phyloP scores from a whole-genome alignment of 2,113 vertebrate genomes.

The Picathartes gymnocephalus region DNA sequence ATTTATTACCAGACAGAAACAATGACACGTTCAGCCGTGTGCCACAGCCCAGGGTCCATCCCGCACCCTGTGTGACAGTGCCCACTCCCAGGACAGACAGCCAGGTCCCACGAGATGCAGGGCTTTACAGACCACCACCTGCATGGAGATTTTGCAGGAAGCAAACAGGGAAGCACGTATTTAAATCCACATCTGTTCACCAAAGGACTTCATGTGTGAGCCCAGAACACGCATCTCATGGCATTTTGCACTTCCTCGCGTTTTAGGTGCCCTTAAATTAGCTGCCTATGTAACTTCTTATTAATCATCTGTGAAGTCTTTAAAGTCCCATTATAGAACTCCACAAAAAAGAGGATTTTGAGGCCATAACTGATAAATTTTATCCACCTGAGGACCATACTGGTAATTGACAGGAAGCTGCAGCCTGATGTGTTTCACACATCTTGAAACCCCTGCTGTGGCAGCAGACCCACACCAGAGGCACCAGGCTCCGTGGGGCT shows the following conservation, averaged over 20 bases:
- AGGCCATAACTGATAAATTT: background rate
- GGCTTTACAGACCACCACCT: background rate
- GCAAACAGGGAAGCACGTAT: background rate
- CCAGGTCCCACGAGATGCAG: background rate
- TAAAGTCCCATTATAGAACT: background rate
- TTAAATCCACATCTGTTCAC: background rate
- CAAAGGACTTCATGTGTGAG: background rate
- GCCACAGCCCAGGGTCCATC: background rate
- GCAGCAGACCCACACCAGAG: background rate
- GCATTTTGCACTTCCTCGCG: background rate
- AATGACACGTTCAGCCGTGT: background rate
- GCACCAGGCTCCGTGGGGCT: background rate
- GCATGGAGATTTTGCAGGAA: background rate
- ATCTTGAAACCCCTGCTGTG: background rate
- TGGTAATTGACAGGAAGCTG: background rate
- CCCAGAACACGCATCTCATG: background rate
- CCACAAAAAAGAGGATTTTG: background rate
- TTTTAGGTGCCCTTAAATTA: background rate
- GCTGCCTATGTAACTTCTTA: background rate
- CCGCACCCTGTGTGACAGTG: background rate
- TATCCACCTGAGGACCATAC: background rate
- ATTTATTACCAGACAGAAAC: background rate
- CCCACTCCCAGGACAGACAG: background rate
- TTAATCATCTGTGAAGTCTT: background rate
- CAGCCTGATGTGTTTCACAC: background rate